These are phyloP conservation scores for Pachycephus smyrnensis DNA, from an alignment of 2,888 invertebrate species.

Conservation along the genomic window DNA sequence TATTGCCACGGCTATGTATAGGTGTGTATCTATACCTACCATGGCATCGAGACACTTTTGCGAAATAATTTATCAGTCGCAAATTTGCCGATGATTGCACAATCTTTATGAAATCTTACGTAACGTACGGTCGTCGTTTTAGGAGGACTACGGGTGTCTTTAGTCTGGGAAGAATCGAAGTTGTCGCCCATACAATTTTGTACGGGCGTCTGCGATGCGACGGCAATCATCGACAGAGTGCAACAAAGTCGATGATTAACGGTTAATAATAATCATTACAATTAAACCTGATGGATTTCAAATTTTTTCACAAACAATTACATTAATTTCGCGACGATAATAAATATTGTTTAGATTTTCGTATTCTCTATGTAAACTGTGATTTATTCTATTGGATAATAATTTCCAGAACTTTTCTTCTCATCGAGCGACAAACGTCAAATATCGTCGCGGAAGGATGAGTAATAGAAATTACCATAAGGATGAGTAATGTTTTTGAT, in stretches of 20 bases:
- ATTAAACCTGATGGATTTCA: background rate
- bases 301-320: background rate
- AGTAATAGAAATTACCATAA: background rate
- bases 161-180: background rate
- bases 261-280: background rate
- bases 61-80: conserved; percentile 18
- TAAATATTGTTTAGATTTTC: too few species aligned
- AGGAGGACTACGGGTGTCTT: background rate
- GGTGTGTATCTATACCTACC: background rate
- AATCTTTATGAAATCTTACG: background rate
- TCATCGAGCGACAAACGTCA: too few species aligned
- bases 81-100: background rate
- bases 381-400: background rate
- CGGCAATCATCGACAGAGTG: background rate
- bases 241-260: background rate
- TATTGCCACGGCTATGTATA: background rate
- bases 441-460: background rate
- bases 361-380: too few species aligned
- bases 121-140: background rate
- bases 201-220: background rate
- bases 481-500: background rate
- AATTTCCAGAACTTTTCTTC: background rate
- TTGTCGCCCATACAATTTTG: background rate
- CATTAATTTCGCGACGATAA: rapidly evolving
- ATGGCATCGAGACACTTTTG: conserved; percentile 23